A percentile compares a stretch with the other conserved stretches of the same genome.
These are phyloP conservation scores for Carassius auratus DNA, from an alignment of 2,113 vertebrate species.

Conservation along the genomic window DNA sequence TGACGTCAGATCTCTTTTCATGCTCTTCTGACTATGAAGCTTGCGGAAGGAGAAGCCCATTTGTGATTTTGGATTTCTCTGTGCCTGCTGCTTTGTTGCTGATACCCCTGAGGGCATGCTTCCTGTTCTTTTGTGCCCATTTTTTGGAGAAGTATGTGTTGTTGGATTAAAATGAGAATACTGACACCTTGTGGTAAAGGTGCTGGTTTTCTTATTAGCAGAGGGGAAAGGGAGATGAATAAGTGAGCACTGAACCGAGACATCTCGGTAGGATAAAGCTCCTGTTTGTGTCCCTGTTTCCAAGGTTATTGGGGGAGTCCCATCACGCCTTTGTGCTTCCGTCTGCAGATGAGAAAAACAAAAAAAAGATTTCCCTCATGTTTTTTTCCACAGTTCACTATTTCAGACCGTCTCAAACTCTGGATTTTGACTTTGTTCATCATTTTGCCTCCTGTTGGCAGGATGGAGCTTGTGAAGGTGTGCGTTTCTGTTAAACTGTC, in stretches of 20 bases:
- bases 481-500: not conserved
- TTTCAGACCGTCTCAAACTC: not conserved
- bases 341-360: constrained; percentile 37
- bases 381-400: not conserved
- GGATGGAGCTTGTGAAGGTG: not conserved
- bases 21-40: constrained; percentile 9
- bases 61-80: constrained; percentile 21
- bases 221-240: not conserved
- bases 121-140: not conserved
- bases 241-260: constrained; percentile 75
- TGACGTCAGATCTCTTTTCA: not conserved
- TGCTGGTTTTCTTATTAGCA: not conserved
- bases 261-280: constrained; percentile 55
- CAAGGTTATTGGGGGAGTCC: not conserved
- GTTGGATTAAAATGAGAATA: constrained; percentile 25
- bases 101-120: constrained; percentile 25
- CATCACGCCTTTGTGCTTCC: constrained; percentile 1
- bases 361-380: constrained; percentile 1
- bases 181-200: constrained; percentile 71
- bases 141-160: not conserved
- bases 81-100: constrained; percentile 38
- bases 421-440: not conserved
- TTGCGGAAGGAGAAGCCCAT: not conserved
- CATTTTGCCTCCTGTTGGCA: not conserved
- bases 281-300: constrained; percentile 78